Percentiles rank a stretch among this genome's conserved stretches.
phyloP scores from a whole-genome alignment of 1,140 invertebrate species.

The Drosophila nasuta region DNA sequence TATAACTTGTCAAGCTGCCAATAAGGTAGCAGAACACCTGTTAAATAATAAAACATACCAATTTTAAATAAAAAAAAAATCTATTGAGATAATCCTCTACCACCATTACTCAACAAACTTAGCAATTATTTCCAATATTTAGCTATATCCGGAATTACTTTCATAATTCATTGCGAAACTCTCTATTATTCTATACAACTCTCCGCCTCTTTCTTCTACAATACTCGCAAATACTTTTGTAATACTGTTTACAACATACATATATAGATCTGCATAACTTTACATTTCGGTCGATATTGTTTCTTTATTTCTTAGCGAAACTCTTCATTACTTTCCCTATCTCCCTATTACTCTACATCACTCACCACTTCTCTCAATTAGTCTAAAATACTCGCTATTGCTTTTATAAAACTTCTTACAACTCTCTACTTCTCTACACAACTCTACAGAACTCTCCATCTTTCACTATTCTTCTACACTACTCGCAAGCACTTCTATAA shows the following conservation, averaged over 20 bases:
- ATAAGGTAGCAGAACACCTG: too few relatives aligned
- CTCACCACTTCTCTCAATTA: neutral
- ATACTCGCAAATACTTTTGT: neutral
- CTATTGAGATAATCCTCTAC: too few relatives aligned
- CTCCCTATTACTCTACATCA: neutral
- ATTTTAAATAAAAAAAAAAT: too few relatives aligned
- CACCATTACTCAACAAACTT: too few relatives aligned
- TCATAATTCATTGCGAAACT: too few relatives aligned
- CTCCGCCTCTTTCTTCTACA: neutral
- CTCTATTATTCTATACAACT: neutral
- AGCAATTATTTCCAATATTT: too few relatives aligned
- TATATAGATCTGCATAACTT: neutral
- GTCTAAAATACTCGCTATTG: neutral
- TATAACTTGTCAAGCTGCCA: too few relatives aligned
- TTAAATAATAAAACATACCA: too few relatives aligned
- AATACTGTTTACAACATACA: too few relatives aligned
- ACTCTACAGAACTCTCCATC: constrained; percentile 1
- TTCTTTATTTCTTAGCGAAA: neutral
- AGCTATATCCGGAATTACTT: too few relatives aligned
- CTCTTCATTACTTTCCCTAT: neutral
- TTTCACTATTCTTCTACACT: neutral
- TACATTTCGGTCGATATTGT: neutral
- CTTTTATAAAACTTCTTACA: neutral
- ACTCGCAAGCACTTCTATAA: neutral
- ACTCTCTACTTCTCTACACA: neutral